Percentiles rank a stretch among this genome's conserved stretches.
Conservation (phyloP, 2,888 invertebrate species). For the Torymus texanus region DNA sequence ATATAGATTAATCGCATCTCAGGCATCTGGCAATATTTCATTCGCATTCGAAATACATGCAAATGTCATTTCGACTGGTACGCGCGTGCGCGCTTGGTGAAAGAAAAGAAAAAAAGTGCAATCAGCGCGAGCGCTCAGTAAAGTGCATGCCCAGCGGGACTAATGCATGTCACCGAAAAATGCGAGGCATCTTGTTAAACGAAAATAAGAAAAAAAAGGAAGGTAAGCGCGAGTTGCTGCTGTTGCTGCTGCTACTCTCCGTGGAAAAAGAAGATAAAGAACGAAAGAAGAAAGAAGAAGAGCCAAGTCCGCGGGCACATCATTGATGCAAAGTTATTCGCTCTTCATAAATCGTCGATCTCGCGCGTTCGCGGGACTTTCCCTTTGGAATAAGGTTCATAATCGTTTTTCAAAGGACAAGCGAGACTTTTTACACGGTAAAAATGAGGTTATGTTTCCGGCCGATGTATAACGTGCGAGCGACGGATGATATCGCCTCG, state of each 20-base stretch:
- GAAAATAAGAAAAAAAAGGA: neutral
- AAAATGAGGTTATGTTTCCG: slow-evolving; percentile 50
- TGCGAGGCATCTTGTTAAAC: slow-evolving; percentile 31
- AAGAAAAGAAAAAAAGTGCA: slow-evolving; percentile 14
- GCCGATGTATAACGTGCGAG: neutral
- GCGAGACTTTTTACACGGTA: slow-evolving; percentile 17
- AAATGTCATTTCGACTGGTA: neutral
- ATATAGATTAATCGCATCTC: neutral
- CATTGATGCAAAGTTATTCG: slow-evolving; percentile 46
- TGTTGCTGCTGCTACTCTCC: no score
- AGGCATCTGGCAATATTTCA: slow-evolving; percentile 12
- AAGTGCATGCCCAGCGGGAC: neutral
- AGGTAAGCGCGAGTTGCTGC: neutral
- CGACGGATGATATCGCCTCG: slow-evolving; percentile 32
- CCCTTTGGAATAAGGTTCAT: slow-evolving; percentile 34
- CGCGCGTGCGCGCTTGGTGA: neutral
- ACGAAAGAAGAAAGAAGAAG: neutral
- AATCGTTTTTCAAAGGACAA: slow-evolving; percentile 49
- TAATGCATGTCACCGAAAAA: slow-evolving; percentile 27
- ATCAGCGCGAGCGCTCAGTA: neutral
- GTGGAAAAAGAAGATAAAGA: slow-evolving; percentile 15
- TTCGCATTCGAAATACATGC: neutral
- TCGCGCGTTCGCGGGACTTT: slow-evolving; percentile 12
- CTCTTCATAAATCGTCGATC: slow-evolving; percentile 46
- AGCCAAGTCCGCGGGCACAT: slow-evolving; percentile 1